phyloP scores from a whole-genome alignment of 2,797 vertebrate species.

The Decapterus maruadsi region DNA sequence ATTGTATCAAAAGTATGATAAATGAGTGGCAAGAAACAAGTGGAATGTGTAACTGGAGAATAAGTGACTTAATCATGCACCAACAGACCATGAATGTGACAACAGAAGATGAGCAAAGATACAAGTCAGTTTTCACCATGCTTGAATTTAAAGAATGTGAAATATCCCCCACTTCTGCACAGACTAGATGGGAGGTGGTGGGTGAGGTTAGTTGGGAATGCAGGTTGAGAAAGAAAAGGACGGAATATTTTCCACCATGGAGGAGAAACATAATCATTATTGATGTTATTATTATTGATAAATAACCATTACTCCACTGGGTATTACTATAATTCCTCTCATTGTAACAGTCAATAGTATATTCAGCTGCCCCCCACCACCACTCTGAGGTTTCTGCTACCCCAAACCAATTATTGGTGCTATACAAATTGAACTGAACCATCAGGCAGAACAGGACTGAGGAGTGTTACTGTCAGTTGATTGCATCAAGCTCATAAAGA shows the following conservation, averaged over 20 bases:
- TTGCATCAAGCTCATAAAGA: too few relatives aligned
- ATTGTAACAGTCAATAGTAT: too few relatives aligned
- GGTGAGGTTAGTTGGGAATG: too few relatives aligned
- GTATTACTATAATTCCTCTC: too few relatives aligned
- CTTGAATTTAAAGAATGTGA: conserved; percentile 51
- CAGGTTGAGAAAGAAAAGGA: not conserved
- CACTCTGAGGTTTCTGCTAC: too few relatives aligned
- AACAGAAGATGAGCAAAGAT: conserved; percentile 6
- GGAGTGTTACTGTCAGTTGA: not conserved
- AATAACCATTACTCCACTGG: too few relatives aligned
- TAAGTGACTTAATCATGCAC: not conserved
- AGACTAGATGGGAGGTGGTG: not conserved
- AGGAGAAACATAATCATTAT: not conserved
- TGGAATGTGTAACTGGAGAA: not conserved
- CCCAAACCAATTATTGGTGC: too few relatives aligned
- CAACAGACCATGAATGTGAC: not conserved
- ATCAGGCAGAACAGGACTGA: not conserved
- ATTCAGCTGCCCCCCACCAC: too few relatives aligned
- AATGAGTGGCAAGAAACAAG: not conserved
- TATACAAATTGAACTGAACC: too few relatives aligned
- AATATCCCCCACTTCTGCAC: not conserved
- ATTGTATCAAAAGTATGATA: not conserved
- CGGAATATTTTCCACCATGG: too few relatives aligned
- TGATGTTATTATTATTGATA: too few relatives aligned
- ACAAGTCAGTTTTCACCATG: not conserved